Evolutionary conservation across 2,113 vertebrate species (phyloP).

Genomic region (Percopsis transmontana): DNA sequence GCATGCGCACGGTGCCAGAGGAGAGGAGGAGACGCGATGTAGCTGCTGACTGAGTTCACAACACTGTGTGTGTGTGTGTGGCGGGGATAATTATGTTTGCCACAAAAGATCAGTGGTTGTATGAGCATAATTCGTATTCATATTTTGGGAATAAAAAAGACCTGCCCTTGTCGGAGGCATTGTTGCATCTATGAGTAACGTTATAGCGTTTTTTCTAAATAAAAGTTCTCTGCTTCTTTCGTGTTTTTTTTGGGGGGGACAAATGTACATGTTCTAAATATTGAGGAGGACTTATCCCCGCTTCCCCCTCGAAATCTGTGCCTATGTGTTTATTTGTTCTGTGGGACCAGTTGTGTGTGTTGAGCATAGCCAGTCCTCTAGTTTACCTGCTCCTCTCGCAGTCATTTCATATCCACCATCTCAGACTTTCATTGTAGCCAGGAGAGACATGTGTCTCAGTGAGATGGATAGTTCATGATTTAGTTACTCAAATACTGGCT

Average conservation of each 20-base stretch:
- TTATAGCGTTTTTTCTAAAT: no score
- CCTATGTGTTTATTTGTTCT: constrained; percentile 11
- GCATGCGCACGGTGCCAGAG: no score
- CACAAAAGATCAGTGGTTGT: not conserved
- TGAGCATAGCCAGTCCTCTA: constrained; percentile 50
- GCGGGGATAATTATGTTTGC: no score
- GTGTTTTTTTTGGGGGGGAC: no score
- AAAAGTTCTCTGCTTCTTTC: no score
- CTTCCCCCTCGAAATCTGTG: not conserved
- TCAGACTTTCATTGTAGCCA: constrained; percentile 14
- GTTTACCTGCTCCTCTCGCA: constrained; percentile 68
- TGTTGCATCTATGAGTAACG: no score
- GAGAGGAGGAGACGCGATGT: no score
- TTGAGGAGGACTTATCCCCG: no score
- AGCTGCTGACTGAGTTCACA: constrained; percentile 11
- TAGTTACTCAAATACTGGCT: not conserved
- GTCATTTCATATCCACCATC: constrained; percentile 46
- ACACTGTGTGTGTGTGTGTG: constrained; percentile 20
- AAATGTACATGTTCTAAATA: no score
- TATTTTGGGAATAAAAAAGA: no score
- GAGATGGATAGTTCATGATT: not conserved
- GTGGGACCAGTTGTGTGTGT: constrained; percentile 62
- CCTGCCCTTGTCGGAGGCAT: no score
- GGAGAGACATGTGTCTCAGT: constrained; percentile 16
- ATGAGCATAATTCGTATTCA: no score